Evolutionary conservation across 2,888 invertebrate species (phyloP).

Genomic region (Coecobrya sp.): DNA sequence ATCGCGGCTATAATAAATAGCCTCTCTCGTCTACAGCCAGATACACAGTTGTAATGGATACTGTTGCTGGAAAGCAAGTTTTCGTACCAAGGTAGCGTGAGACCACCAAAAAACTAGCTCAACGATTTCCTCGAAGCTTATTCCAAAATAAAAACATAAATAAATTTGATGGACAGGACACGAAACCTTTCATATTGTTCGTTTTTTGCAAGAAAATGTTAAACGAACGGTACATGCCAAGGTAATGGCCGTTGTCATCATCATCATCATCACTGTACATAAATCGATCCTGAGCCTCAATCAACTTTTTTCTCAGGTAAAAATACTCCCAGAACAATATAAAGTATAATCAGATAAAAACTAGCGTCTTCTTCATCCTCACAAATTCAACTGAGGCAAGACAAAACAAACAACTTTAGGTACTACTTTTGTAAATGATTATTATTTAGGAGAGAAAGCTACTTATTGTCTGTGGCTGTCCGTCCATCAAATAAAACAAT

Average conservation of each 20-base stretch:
- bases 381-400: no score
- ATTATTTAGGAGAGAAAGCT: no score
- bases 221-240: conserved; percentile 9
- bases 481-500: no score
- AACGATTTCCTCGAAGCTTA: background rate
- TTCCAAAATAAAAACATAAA: conserved; percentile 31
- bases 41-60: background rate
- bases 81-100: background rate
- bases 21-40: no score
- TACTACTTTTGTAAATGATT: no score
- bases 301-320: conserved; percentile 5
- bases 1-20: background rate
- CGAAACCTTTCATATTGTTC: conserved; percentile 19
- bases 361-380: background rate
- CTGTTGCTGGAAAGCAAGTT: conserved; percentile 19
- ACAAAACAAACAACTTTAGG: no score
- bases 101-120: background rate
- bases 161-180: conserved; percentile 51
- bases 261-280: background rate
- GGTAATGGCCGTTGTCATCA: background rate
- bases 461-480: no score
- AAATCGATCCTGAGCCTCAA: conserved; percentile 35
- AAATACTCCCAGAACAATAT: background rate
- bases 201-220: background rate
- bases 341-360: background rate